Conservation (phyloP, 1,140 invertebrate genomes). For the Leptonema lineaticorne region DNA sequence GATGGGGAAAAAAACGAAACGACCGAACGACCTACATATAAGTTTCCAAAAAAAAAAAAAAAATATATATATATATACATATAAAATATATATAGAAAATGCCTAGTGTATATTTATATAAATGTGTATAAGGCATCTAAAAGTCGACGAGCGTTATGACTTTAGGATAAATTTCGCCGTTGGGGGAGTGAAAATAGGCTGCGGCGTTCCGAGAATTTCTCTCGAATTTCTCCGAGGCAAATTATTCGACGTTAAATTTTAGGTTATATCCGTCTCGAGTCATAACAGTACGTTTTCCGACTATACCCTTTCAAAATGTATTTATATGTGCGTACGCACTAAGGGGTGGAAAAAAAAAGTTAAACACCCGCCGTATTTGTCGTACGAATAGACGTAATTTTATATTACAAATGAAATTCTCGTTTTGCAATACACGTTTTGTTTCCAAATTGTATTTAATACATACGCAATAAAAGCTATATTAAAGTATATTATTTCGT, state of each 20-base stretch:
- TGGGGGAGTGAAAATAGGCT: constrained; percentile 1
- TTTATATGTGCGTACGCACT: not conserved
- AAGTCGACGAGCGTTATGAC: constrained; percentile 15
- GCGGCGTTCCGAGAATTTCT: constrained; percentile 10
- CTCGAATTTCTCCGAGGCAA: constrained; percentile 8
- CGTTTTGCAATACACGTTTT: too few species aligned
- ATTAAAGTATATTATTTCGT: too few species aligned
- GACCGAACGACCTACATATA: constrained; percentile 8
- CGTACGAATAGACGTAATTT: too few species aligned
- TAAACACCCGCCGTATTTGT: not conserved
- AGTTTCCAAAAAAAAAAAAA: not conserved
- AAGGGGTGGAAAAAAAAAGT: not conserved
- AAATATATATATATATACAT: too few species aligned
- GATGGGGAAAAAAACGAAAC: not conserved
- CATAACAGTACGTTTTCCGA: constrained; percentile 6
- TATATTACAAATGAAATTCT: too few species aligned
- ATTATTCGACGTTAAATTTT: constrained; percentile 12
- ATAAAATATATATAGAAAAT: too few species aligned
- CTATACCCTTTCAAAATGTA: not conserved
- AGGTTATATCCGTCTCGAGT: constrained; percentile 9
- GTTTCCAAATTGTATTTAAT: too few species aligned
- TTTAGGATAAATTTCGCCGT: constrained; percentile 6
- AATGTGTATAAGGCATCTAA: too few species aligned
- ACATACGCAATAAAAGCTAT: too few species aligned
- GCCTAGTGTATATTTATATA: too few species aligned